Evolutionary conservation across 1,140 invertebrate species (phyloP), one percentile per base, ranked within the genome.

Genomic region (Euglossa dilemma): DNA sequence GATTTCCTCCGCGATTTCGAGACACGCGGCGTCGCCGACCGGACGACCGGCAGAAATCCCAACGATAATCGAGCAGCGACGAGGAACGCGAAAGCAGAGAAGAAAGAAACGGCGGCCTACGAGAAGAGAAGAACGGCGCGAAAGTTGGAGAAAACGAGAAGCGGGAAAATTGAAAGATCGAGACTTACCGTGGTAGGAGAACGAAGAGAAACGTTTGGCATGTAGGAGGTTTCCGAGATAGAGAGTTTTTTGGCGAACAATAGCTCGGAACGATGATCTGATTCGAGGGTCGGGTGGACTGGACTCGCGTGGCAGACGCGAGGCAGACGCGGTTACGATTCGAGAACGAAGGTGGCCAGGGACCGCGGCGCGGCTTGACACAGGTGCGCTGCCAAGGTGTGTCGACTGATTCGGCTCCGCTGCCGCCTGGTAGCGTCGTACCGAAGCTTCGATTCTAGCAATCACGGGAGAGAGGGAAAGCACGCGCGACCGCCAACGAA

Each of bases 301-400:
- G 74, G 82, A 84, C 80, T 82, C 80, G 72, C 72, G 70, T 23
- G 28, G 50, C 66, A 45, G 61, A 47, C 80, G 72, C 72, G 70
- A 25, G 28, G 50, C 66, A 45, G 61, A 47, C 80, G 72, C 72
- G 71, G 20, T 75, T 75, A 85, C 84, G 76, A 73, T 72, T 64
- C 69, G 80, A 61, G 61, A 83, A 71, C 69, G 86, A 82, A 71
- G 78, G 57, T 73, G 78, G 78, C 74, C 50, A 72, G 70, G 83
- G 61, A 70, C 86, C 82, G 75, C 86, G 87, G 85, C 72, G 67
- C 80, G 57, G 85, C 88, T 91, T 91, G 90, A 91, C 90, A 91
- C 90, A 91, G 88, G 90, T 91, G 90, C 84, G 80, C 80, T 70
- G 77, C 80, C 84, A 86, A 88, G 89, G 66, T 87, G 80, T 47